Evolutionary conservation across 2,888 invertebrate species (phyloP), one percentile per base, ranked within the genome.

Genomic region (Dicyrtomina minuta): DNA sequence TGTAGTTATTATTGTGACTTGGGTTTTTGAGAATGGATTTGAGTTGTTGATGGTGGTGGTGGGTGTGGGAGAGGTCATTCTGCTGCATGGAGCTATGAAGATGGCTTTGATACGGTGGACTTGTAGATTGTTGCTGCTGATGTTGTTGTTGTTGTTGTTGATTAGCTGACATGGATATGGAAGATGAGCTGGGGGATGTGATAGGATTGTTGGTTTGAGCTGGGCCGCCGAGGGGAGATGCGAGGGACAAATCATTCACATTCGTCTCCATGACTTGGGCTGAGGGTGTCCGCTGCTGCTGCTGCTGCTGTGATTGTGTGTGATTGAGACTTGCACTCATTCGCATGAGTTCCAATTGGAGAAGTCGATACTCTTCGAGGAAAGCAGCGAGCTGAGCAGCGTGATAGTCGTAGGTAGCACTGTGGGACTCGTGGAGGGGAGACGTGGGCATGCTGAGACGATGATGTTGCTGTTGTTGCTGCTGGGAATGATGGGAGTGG

Each of bases 351-450:
- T 91, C 90, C 80, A 90, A 88, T 80, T 91, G 89, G 69, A 91
- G 84, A 78, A 85, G 88, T 76, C 90, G 86, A 80, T 91, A 91
- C 80, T 91, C 91, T 79, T 91, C 90, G 55, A 91, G 85, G 81
- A 91, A 91, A 68, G 88, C 86, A 79, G 91, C 91, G 73, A 91
- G 82, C 80, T 91, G 90, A 17, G 90, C 89, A 0, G 91, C 90
- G 80, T 90, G 88, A 79, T 90, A 90, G 80, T 91, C 90, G 81
- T 89, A 90, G 20, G 86, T 84, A 56, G 49, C 24, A 17, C 46
- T 27, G 43, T 43, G 22, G 20, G 51, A 17, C 26, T 44, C 44
- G 69, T 81, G 82, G n/a, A 87, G 84, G 1, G 89, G 89, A 0
- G 89, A 89, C 12, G 88, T 85, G 5, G 89, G 88, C 56, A 88